Conservation (phyloP, 2,888 invertebrate genomes). For the Elegia similella region DNA sequence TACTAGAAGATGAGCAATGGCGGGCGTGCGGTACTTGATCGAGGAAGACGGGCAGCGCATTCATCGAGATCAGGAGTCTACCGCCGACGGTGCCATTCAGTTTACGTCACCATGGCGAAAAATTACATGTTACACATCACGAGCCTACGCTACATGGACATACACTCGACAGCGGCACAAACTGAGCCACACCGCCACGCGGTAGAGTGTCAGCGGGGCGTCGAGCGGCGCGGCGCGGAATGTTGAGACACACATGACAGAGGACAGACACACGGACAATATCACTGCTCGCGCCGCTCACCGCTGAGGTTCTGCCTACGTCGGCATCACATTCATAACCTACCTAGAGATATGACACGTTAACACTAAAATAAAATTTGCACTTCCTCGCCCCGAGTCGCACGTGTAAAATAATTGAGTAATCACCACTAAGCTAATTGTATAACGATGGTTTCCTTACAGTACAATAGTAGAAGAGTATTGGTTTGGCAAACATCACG, state of each 20-base stretch:
- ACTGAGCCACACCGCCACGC: not conserved
- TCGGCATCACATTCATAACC: conserved; percentile 42
- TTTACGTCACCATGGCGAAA: not conserved
- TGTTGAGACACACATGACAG: conserved; percentile 12
- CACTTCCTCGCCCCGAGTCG: conserved; percentile 48
- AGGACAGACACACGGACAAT: conserved; percentile 22
- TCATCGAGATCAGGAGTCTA: conserved; percentile 29
- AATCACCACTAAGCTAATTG: conserved; percentile 32
- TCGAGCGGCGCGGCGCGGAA: conserved; percentile 5
- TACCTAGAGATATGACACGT: conserved; percentile 57
- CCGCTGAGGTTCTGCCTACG: conserved; percentile 20
- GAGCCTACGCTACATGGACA: not conserved
- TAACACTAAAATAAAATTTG: conserved; percentile 39
- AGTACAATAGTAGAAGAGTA: conserved; percentile 7
- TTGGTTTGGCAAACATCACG: conserved; percentile 15
- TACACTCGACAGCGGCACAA: not conserved
- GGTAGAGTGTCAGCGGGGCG: not conserved
- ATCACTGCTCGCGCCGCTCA: not conserved
- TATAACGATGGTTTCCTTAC: not conserved
- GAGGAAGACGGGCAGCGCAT: conserved; percentile 28
- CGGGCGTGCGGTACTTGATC: conserved; percentile 17
- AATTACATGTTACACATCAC: not conserved
- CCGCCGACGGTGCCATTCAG: not conserved
- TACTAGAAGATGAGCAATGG: not conserved
- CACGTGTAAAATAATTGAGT: conserved; percentile 50